phyloP scores from a whole-genome alignment of 1,140 invertebrate species.

The Drosophila tropicalis region DNA sequence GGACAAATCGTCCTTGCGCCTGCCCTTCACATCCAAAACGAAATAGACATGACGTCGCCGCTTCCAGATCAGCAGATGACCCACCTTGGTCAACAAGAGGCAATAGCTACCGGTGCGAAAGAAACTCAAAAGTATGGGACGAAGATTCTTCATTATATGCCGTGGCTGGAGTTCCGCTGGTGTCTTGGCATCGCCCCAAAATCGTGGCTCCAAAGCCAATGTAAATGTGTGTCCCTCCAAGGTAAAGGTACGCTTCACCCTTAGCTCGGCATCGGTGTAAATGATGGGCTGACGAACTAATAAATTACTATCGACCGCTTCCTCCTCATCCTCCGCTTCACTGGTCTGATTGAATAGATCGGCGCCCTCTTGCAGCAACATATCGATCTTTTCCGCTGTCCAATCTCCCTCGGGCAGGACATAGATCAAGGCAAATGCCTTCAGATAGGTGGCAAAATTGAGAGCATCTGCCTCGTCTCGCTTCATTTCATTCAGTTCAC shows the following conservation, averaged over 20 bases:
- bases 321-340: constrained; percentile 39
- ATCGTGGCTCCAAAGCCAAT: constrained; percentile 55
- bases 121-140: constrained; percentile 39
- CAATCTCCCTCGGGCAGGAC: constrained; percentile 68
- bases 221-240: constrained; percentile 60
- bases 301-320: background rate
- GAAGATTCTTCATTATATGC: constrained; percentile 47
- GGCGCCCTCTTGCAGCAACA: constrained; percentile 56
- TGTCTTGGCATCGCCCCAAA: constrained; percentile 5
- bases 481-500: background rate
- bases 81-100: constrained; percentile 43
- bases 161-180: background rate
- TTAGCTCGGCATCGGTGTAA: constrained; percentile 28
- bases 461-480: background rate
- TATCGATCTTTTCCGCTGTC: constrained; percentile 55
- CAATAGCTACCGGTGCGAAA: constrained; percentile 57
- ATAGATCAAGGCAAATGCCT: constrained; percentile 71
- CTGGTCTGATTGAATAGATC: constrained; percentile 36
- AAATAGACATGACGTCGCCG: constrained; percentile 44
- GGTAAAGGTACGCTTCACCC: constrained; percentile 55
- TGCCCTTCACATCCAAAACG: constrained; percentile 59
- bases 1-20: constrained; percentile 23
- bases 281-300: background rate
- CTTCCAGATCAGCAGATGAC: constrained; percentile 66
- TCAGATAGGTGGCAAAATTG: constrained; percentile 54